Base-by-base conservation (phyloP, 2,888 invertebrate genomes). In the Trypoxylon attenuatum region DNA sequence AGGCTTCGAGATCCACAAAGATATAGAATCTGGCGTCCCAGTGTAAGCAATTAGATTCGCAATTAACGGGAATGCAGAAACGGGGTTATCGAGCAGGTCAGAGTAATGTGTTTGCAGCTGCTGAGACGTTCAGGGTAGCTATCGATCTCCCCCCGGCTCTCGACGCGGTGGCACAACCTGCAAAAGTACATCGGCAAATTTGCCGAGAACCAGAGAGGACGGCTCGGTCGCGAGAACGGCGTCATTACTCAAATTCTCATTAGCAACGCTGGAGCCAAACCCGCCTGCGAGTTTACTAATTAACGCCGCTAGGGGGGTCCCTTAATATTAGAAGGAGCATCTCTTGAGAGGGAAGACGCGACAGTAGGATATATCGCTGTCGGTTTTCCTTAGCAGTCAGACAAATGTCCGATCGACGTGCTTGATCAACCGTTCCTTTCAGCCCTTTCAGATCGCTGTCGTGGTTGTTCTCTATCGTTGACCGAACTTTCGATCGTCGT, bases 181-280 rank as follows among this genome's bases (percentile, higher is more conserved):
- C 65, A 72, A 75, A 79, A 73, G 66, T 65, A 60, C 76, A 70
- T 71, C 62, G 67, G 65, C 59, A 61, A 79, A 73, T 75, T 75
- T 60, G 62, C 67, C 55, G 61, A 69, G 64, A 68, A 70, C 61
- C 55, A 51, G 49, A 53, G 72, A 69, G 78, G 75, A 77, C 74
- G 69, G 64, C 63, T 71, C 76, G 71, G n/a, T 73, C n/a, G 13
- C n/a, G 74, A 74, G 76, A 73, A 64, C 64, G 60, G 66, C 77
- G 82, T 82, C 83, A 84, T 84, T 83, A 84, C 81, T 83, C 84
- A 83, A 84, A 82, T 80, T 82, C 81, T 82, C 82, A 83, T 83
- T 82, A 82, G 79, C 81, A 74, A 75, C 76, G 73, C 76, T 74
- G 71, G 78, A 77, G 73, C 73, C 69, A 69, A 76, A 81, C 76